Evolutionary conservation across 2,113 vertebrate genomes (phyloP).

Genomic region (Stegastes partitus): DNA sequence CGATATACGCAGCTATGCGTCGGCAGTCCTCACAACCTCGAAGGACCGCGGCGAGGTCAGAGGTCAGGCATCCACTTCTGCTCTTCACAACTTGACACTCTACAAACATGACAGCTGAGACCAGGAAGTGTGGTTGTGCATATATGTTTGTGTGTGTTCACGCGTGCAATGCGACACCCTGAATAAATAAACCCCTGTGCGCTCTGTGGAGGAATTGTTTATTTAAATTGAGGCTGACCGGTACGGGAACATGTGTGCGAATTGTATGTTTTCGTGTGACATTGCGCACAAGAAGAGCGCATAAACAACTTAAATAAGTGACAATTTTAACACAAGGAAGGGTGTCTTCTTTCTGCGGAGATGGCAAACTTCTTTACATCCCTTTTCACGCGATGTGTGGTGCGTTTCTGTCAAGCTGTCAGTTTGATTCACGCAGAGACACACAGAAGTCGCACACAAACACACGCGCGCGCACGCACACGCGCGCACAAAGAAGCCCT

Average conservation of each 20-base stretch:
- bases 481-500: conserved; percentile 52
- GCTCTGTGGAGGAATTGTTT: conserved; percentile 60
- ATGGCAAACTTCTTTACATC: conserved; percentile 40
- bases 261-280: conserved; percentile 13
- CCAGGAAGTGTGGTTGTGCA: conserved; percentile 36
- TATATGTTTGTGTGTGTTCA: background rate
- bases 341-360: conserved; percentile 14
- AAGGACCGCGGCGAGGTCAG: conserved; percentile 47
- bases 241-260: conserved; percentile 45
- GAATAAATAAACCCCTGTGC: conserved; percentile 57
- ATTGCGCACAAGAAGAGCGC: conserved; percentile 11
- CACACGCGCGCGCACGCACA: background rate
- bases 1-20: conserved; percentile 29
- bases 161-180: conserved; percentile 41
- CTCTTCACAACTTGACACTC: conserved; percentile 74
- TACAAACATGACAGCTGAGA: conserved; percentile 58
- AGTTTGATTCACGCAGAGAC: conserved; percentile 28
- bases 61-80: conserved; percentile 61
- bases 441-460: conserved; percentile 3
- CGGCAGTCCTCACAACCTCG: conserved; percentile 33
- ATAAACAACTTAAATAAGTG: conserved; percentile 34
- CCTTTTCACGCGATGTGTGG: conserved; percentile 11
- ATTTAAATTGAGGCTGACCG: conserved; percentile 55
- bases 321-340: conserved; percentile 45
- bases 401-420: conserved; percentile 55